Base-by-base conservation (phyloP, 2,113 vertebrate genomes). In the Gavialis gangeticus region DNA sequence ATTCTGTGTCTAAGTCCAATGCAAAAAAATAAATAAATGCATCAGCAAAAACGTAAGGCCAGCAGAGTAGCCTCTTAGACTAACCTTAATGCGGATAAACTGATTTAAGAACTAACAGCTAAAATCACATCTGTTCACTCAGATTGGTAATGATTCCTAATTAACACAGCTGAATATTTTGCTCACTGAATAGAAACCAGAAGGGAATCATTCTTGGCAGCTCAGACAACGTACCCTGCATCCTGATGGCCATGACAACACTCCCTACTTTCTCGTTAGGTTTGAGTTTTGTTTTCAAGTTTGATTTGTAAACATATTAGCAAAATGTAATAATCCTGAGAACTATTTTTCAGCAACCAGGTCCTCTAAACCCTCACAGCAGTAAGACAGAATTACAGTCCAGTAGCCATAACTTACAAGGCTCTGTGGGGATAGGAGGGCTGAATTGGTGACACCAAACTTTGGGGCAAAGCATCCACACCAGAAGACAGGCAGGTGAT, bases 11-110 rank as follows among this genome's bases (percentile, higher is more conserved):
- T 83, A 67, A 75, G 80, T 59, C 14, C 76, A 46, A 66, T 88
- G 46, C 46, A 46, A 9, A 46, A 46, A 46, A 46, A 46, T 90
- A 78, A 75, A 87, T 92, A 89, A 4, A 93, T 79, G 91, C 77
- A 84, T 19, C 82, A 93, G 86, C 71, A 88, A 91, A 76, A 75
- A 91, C 94, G 79, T 57, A 91, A 82, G 80, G 79, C 64, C 80
- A 83, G 4, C 58, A n/a, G 59, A 93, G 71, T 95, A 30, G 66
- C 9, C 46, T 79, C 78, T 89, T 83, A 92, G 63, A 88, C 79
- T 85, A 95, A 88, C 86, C 63, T 77, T 85, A 94, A 84, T 0
- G 6, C 12, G 92, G 78, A 67, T 81, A 91, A 90, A 90, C 28
- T 24, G 84, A 95, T 81, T 12, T 66, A 19, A 88, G 60, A 78